Conservation (phyloP, 2,888 invertebrate genomes). For the Aspidapion aeneum region DNA sequence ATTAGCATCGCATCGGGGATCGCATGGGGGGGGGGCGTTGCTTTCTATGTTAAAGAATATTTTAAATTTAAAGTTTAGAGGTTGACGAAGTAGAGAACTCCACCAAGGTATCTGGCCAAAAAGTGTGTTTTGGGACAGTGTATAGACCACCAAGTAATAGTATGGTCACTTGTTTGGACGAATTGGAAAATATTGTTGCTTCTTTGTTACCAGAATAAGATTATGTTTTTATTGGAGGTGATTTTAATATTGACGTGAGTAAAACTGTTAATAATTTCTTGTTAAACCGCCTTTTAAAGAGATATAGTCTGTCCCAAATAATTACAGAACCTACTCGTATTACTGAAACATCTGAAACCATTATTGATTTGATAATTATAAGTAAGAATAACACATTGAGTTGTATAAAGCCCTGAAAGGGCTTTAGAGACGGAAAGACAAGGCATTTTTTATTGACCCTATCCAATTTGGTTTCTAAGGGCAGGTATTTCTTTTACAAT, state of each 20-base stretch:
- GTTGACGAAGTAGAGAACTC: neutral
- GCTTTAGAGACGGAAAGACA: no score
- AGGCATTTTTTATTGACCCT: no score
- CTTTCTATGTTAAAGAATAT: conserved; percentile 1
- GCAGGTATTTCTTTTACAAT: no score
- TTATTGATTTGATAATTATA: neutral
- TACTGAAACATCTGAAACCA: neutral
- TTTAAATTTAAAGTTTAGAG: neutral
- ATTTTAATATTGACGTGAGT: neutral
- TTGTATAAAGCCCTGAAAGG: no score
- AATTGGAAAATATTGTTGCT: neutral
- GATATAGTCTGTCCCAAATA: neutral
- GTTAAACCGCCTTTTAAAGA: neutral
- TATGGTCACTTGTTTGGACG: neutral
- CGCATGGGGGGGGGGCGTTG: neutral
- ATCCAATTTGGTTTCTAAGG: no score
- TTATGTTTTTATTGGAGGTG: conserved; percentile 1
- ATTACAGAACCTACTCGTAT: neutral
- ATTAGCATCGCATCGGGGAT: neutral
- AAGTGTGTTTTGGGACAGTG: conserved; percentile 2
- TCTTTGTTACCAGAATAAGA: neutral
- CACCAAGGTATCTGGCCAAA: neutral
- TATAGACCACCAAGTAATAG: neutral
- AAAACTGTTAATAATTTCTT: neutral
- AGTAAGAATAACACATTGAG: neutral